phyloP scores from a whole-genome alignment of 2,888 invertebrate species.

The Chromoteleia sp. region DNA sequence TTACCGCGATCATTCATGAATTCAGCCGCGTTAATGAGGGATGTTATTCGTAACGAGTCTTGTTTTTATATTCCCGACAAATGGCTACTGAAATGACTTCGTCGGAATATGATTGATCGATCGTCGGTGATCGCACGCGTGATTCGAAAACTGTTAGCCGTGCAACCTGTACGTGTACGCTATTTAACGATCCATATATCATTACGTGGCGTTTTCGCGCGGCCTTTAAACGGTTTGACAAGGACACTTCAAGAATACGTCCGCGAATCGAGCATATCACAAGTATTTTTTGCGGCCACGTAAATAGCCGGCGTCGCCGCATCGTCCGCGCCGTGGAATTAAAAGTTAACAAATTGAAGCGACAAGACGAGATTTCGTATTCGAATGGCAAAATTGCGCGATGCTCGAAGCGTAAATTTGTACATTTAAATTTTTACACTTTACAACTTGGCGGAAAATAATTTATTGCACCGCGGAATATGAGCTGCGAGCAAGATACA shows the following conservation, averaged over 20 bases:
- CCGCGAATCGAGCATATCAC: not conserved
- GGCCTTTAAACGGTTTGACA: slow-evolving; percentile 9
- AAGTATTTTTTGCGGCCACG: too few relatives aligned
- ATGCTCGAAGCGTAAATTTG: too few relatives aligned
- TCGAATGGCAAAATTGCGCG: too few relatives aligned
- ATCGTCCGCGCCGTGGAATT: too few relatives aligned
- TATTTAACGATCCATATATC: slow-evolving; percentile 21
- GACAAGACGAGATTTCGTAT: too few relatives aligned
- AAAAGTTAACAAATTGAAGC: too few relatives aligned
- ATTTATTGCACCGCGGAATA: not conserved
- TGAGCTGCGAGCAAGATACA: not conserved
- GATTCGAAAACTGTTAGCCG: slow-evolving; percentile 10
- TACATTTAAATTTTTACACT: too few relatives aligned
- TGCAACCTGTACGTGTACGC: slow-evolving; percentile 4
- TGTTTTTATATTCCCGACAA: slow-evolving; percentile 10
- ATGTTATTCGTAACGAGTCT: slow-evolving; percentile 39
- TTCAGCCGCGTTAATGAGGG: slow-evolving; percentile 30
- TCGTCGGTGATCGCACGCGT: slow-evolving; percentile 27
- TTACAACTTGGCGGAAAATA: too few relatives aligned
- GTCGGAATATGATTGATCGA: slow-evolving; percentile 26
- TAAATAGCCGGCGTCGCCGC: too few relatives aligned
- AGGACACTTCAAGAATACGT: slow-evolving; percentile 1
- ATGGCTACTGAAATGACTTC: slow-evolving; percentile 22
- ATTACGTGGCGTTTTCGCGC: slow-evolving; percentile 10
- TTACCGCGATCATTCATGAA: slow-evolving; percentile 33